Conservation (phyloP, 2,888 invertebrate species). For the Tachina fera region DNA sequence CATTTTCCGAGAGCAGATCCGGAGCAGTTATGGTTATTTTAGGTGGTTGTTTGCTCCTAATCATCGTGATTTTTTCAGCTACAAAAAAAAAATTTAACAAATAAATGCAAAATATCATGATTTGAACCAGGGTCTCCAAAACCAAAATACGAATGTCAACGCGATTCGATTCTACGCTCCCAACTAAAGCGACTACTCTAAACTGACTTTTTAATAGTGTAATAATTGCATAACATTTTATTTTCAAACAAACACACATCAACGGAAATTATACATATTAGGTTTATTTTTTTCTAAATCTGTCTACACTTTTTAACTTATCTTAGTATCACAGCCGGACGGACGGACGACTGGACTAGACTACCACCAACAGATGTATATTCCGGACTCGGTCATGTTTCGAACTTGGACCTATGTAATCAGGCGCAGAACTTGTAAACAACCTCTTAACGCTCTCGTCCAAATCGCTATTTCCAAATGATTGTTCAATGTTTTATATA, state of each 20-base stretch:
- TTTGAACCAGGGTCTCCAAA: conserved; percentile 60
- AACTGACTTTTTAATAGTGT: not conserved
- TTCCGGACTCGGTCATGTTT: not conserved
- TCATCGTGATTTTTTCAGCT: conserved; percentile 35
- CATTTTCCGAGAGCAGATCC: conserved; percentile 30
- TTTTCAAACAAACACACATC: not conserved
- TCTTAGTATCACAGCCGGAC: not conserved
- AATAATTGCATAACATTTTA: conserved; percentile 10
- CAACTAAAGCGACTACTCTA: not conserved
- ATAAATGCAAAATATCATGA: not conserved
- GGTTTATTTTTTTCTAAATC: no score
- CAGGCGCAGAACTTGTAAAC: no score
- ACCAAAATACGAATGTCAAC: not conserved
- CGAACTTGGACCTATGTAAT: conserved; percentile 10
- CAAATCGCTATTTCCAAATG: not conserved
- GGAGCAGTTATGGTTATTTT: conserved; percentile 73
- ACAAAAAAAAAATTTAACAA: conserved; percentile 38
- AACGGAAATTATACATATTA: not conserved
- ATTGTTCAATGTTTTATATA: conserved; percentile 31
- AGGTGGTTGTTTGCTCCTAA: conserved; percentile 70
- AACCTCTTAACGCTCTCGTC: conserved; percentile 19
- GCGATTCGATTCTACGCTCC: not conserved
- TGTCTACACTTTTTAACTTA: not conserved
- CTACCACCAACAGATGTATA: no score
- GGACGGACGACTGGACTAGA: no score